These are phyloP conservation scores for Drosophila paulistorum DNA, from an alignment of 1,140 invertebrate genomes.

Conservation along the genomic window DNA sequence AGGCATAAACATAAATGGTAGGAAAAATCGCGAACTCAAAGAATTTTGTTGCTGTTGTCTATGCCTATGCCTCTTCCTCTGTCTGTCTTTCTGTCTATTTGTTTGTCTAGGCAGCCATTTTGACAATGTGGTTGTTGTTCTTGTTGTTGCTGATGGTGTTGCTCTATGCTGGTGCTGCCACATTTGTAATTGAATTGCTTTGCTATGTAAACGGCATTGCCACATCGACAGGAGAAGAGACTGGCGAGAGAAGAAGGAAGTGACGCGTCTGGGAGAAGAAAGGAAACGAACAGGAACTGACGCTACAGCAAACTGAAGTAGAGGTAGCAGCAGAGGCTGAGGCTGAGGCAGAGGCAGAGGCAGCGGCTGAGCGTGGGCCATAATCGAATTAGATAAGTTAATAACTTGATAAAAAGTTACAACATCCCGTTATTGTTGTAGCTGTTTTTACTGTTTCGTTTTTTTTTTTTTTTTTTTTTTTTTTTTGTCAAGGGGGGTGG, in stretches of 20 bases:
- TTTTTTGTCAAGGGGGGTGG: conserved; percentile 11
- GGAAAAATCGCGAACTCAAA: conserved; percentile 32
- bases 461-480: conserved; percentile 47
- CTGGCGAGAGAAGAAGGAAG: too few relatives aligned
- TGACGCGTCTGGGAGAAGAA: conserved; percentile 35
- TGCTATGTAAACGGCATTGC: conserved; percentile 69
- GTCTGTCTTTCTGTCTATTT: conserved; percentile 34
- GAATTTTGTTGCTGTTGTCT: conserved; percentile 36
- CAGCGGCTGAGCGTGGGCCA: conserved; percentile 39
- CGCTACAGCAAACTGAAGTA: not conserved
- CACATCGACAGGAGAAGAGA: not conserved
- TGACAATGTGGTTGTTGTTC: conserved; percentile 33
- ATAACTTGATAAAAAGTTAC: conserved; percentile 82
- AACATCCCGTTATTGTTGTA: conserved; percentile 43
- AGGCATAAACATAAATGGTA: conserved; percentile 32
- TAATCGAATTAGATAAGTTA: conserved; percentile 82
- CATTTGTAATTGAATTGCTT: conserved; percentile 78
- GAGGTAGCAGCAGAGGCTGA: not conserved
- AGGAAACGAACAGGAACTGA: conserved; percentile 34
- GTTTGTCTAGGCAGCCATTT: conserved; percentile 68
- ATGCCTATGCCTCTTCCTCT: conserved; percentile 32
- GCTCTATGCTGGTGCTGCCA: conserved; percentile 57
- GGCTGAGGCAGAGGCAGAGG: not conserved
- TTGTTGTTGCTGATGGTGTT: conserved; percentile 47
- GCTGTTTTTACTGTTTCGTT: conserved; percentile 36